phyloP scores from a whole-genome alignment of 2,113 vertebrate species.

The Tricholaema leucomelas region DNA sequence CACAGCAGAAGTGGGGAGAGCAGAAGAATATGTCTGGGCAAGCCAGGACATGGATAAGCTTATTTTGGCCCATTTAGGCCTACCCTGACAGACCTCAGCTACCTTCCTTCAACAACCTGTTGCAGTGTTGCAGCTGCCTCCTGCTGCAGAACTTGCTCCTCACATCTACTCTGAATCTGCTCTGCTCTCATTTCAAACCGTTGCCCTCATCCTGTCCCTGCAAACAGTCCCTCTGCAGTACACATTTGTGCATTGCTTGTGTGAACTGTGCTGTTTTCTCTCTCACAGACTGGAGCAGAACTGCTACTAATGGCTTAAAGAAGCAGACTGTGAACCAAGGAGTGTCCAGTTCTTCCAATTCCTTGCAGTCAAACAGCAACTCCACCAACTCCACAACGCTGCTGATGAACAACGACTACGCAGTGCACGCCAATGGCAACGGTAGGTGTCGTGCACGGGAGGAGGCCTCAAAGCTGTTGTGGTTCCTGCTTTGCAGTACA shows the following conservation, averaged over 20 bases:
- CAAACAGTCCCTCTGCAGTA: too few species aligned
- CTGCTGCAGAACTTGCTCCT: too few species aligned
- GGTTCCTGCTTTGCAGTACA: neutral
- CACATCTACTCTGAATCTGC: too few species aligned
- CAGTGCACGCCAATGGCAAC: slow-evolving; percentile 76
- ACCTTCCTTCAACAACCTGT: too few species aligned
- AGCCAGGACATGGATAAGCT: too few species aligned
- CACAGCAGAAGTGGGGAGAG: too few species aligned
- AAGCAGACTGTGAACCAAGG: slow-evolving; percentile 83
- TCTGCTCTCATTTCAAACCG: too few species aligned
- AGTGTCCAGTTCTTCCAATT: slow-evolving; percentile 83
- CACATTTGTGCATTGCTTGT: slow-evolving; percentile 30
- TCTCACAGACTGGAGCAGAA: slow-evolving; percentile 82
- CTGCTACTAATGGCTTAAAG: slow-evolving; percentile 82
- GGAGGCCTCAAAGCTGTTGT: slow-evolving; percentile 21
- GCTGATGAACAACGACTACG: slow-evolving; percentile 80
- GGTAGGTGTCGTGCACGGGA: slow-evolving; percentile 69
- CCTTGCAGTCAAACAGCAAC: slow-evolving; percentile 82
- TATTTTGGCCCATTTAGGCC: too few species aligned
- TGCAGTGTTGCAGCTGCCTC: too few species aligned
- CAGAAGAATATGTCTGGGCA: too few species aligned
- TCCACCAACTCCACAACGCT: slow-evolving; percentile 80
- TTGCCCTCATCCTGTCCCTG: too few species aligned
- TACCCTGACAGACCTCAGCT: too few species aligned
- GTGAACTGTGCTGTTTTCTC: slow-evolving; percentile 57